Base-by-base conservation (phyloP, 64 coral and sea anemone genomes). In the Dendrophyllia cribrosa region DNA sequence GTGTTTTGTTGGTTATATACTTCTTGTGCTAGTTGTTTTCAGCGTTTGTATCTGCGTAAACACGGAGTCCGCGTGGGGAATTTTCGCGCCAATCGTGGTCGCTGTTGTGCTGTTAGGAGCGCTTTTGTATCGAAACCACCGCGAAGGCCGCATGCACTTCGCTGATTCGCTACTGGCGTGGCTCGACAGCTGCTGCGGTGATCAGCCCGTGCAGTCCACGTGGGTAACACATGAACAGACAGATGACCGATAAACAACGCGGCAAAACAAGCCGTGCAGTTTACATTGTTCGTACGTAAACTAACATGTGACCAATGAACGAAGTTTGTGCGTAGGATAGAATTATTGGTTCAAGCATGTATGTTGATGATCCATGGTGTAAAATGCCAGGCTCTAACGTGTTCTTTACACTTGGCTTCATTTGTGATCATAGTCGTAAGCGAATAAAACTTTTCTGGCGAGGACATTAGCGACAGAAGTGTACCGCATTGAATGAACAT, bases 151-250 rank as follows among this genome's bases (percentile, higher is more conserved):
- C 19, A 26, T 76, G 19, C 56, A 50, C 59, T 58, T 78, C 8
- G 47, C 79, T 59, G 67, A 91, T 11, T 14, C 66, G 5, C 58
- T 74, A 12, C 34, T 78, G 45, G 44, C 76, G 9, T 91, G 56
- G 67, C 24, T 92, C 48, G 70, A 74, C 43, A 75, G 72, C 72
- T 92, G 90, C 70, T 92, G 90, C 61, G 46, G 13, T 12, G 73
- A 76, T 92, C 47, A 83, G 22, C 43, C 70, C 2, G 58, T 66
- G 68, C 80, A 74, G 53, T 62, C 58, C 61, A 92, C 90, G 48
- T 76, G 70, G 70, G 58, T 75, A 65, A 34, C 62, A 62, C 79
- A 7, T 60, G 47, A 65, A 80, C 77, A 74, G 7, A 8, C 70
- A 73, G 9, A 15, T 15, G 70, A 46, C 11, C 3, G 13, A 45